These are phyloP conservation scores for Oryzias woworae DNA, from an alignment of 2,113 vertebrate species.

Conservation along the genomic window DNA sequence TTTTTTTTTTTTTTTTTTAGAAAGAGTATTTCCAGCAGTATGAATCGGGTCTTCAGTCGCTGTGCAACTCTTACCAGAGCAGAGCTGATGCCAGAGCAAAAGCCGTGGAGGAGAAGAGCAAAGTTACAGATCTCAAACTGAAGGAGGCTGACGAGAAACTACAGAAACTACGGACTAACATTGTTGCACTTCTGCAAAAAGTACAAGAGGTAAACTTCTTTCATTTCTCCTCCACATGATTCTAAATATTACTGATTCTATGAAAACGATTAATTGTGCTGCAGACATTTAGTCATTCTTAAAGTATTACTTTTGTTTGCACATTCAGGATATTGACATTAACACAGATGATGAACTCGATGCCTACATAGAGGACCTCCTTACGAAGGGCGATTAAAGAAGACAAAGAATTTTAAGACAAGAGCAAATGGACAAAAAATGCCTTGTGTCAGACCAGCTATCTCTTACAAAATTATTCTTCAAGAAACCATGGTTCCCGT, in stretches of 20 bases:
- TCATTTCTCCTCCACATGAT: neutral
- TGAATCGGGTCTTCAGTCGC: conserved; percentile 91
- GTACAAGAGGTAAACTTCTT: conserved; percentile 88
- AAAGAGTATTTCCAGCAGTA: conserved; percentile 99
- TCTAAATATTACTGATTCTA: neutral
- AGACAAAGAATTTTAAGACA: conserved; percentile 10
- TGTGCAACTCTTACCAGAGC: conserved; percentile 95
- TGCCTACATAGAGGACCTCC: conserved; percentile 96
- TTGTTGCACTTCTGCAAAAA: conserved; percentile 94
- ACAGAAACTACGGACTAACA: conserved; percentile 94
- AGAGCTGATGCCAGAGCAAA: conserved; percentile 89
- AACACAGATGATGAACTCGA: conserved; percentile 97
- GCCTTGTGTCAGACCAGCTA: conserved; percentile 11
- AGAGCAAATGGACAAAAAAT: conserved; percentile 26
- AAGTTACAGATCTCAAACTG: conserved; percentile 81
- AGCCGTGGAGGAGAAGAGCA: conserved; percentile 90
- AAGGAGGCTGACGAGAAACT: conserved; percentile 92
- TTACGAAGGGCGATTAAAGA: conserved; percentile 89
- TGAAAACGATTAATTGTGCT: neutral
- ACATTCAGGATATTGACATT: conserved; percentile 93
- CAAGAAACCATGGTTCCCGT: conserved; percentile 17
- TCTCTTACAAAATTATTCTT: neutral
- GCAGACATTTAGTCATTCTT: no score
- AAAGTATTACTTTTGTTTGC: conserved; percentile 7
- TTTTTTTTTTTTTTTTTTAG: conserved; percentile 65